These are phyloP conservation scores for Papilio polytes DNA, from an alignment of 1,140 invertebrate species.

Conservation along the genomic window DNA sequence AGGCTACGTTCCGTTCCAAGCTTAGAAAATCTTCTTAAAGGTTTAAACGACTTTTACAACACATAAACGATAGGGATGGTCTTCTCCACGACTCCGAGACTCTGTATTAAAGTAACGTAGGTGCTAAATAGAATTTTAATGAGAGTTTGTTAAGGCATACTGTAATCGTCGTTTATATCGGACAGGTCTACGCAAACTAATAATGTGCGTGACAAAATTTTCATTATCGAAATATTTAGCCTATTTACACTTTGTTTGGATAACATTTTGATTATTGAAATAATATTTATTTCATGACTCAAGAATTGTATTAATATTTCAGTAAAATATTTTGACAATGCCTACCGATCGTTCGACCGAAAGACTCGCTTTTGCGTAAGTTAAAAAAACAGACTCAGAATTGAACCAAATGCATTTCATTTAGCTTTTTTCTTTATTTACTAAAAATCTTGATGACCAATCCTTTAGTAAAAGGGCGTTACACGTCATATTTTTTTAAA, in stretches of 20 bases:
- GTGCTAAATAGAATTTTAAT: conserved; percentile 30
- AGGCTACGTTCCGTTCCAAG: background rate
- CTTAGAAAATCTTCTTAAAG: background rate
- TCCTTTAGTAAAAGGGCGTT: background rate
- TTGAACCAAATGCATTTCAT: no score
- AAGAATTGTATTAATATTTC: background rate
- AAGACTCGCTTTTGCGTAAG: no score
- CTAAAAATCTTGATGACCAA: no score
- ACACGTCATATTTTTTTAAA: background rate
- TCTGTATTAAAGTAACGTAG: background rate
- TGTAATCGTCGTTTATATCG: background rate
- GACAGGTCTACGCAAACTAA: conserved; percentile 21
- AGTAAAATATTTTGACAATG: background rate
- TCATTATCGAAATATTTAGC: conserved; percentile 30
- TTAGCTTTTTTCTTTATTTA: no score
- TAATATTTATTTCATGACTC: background rate
- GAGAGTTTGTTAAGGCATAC: conserved; percentile 21
- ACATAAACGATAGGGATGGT: background rate
- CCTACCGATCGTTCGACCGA: no score
- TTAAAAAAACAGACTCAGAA: no score
- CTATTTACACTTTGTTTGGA: background rate
- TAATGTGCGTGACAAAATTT: conserved; percentile 35
- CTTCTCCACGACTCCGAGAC: background rate
- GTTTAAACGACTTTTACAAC: conserved; percentile 6
- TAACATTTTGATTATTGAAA: background rate